Conservation (phyloP, 2,797 vertebrate genomes). For the Hypotaenidia okinawae region DNA sequence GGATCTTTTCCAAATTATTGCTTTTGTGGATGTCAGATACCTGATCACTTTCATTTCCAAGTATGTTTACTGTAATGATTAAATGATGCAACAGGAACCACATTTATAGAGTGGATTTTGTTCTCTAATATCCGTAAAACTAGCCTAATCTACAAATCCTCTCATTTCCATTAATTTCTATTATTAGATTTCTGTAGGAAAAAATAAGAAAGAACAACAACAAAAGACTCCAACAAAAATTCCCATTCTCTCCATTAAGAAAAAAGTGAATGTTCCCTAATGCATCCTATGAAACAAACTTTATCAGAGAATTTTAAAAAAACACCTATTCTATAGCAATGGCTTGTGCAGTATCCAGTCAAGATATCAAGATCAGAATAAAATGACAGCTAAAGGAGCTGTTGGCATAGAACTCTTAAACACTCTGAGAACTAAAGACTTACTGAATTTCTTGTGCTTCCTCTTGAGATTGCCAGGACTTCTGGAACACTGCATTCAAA, state of each 20-base stretch:
- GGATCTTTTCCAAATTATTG: background rate
- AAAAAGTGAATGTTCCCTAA: background rate
- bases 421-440: background rate
- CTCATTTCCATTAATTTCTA: background rate
- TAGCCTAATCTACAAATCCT: background rate
- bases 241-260: background rate
- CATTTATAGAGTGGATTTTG: background rate
- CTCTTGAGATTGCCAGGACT: background rate
- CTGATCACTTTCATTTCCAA: background rate
- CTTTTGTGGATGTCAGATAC: background rate
- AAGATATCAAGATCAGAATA: background rate
- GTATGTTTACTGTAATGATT: background rate
- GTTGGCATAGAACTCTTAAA: background rate
- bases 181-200: background rate
- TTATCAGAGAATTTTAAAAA: background rate
- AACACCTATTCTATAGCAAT: background rate
- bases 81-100: background rate
- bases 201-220: background rate
- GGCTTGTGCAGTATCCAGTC: background rate
- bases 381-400: background rate
- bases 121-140: background rate
- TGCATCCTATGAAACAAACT: background rate
- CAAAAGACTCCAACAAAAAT: background rate
- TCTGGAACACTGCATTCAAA: background rate
- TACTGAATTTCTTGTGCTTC: background rate